phyloP scores from a whole-genome alignment of 1,140 invertebrate species.

The Ridgeia piscesae region DNA sequence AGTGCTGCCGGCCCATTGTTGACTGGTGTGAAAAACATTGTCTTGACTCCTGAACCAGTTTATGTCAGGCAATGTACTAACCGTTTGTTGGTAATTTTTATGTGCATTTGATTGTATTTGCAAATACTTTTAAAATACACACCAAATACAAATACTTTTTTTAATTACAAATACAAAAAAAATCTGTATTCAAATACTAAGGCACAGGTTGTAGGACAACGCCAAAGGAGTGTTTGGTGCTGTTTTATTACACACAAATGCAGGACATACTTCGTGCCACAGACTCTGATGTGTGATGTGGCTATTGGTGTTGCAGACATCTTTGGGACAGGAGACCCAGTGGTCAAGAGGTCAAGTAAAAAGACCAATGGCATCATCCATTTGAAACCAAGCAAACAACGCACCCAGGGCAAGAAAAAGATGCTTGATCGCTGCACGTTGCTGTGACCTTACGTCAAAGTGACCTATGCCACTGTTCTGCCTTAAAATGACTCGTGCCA shows the following conservation, averaged over 20 bases:
- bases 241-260: not conserved
- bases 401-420: slow-evolving; percentile 21
- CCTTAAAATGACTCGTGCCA: too few species aligned
- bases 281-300: not conserved
- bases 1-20: too few species aligned
- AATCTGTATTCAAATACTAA: too few species aligned
- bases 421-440: not conserved
- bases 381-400: slow-evolving; percentile 14
- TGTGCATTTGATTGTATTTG: too few species aligned
- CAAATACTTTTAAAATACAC: too few species aligned
- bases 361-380: not conserved
- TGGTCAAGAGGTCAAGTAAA: not conserved
- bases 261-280: too few species aligned
- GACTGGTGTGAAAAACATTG: too few species aligned
- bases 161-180: not conserved
- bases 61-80: too few species aligned
- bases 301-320: slow-evolving; percentile 11
- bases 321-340: not conserved
- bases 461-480: too few species aligned
- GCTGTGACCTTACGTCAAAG: too few species aligned
- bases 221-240: not conserved
- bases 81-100: too few species aligned
- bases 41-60: too few species aligned
- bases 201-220: not conserved
- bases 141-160: not conserved